These are phyloP conservation scores for Ichneumon xanthorius DNA, from an alignment of 2,888 invertebrate genomes.

Conservation along the genomic window DNA sequence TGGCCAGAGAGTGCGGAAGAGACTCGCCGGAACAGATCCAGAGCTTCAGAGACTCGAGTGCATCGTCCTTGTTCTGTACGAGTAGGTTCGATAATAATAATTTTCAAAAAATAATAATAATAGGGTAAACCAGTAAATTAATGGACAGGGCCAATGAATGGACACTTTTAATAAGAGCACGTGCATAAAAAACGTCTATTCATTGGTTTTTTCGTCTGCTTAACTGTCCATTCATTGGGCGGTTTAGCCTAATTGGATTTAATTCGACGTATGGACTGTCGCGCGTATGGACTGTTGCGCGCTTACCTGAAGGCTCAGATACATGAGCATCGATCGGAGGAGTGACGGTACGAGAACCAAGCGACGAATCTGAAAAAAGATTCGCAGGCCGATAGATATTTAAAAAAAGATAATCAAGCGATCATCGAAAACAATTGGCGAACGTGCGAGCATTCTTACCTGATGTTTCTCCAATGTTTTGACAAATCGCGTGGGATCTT, in stretches of 20 bases:
- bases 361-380: slow-evolving; percentile 88
- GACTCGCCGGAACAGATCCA: slow-evolving; percentile 97
- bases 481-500: slow-evolving; percentile 92
- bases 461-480: slow-evolving; percentile 89
- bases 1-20: slow-evolving; percentile 89
- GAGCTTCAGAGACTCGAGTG: slow-evolving; percentile 88
- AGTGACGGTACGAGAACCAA: slow-evolving; percentile 94
- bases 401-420: background rate
- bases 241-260: background rate
- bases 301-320: slow-evolving; percentile 87
- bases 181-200: no score
- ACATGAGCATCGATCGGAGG: slow-evolving; percentile 92
- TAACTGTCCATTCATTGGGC: no score
- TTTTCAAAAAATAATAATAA: background rate
- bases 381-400: slow-evolving; percentile 23
- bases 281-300: no score
- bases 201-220: no score
- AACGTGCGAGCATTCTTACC: slow-evolving; percentile 82
- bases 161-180: no score
- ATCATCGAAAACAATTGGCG: background rate
- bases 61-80: slow-evolving; percentile 85
- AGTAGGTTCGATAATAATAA: background rate
- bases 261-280: background rate
- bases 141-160: no score
- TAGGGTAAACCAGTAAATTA: no score